phyloP scores from a whole-genome alignment of 2,888 invertebrate genomes.

The Drosophila paracracens region DNA sequence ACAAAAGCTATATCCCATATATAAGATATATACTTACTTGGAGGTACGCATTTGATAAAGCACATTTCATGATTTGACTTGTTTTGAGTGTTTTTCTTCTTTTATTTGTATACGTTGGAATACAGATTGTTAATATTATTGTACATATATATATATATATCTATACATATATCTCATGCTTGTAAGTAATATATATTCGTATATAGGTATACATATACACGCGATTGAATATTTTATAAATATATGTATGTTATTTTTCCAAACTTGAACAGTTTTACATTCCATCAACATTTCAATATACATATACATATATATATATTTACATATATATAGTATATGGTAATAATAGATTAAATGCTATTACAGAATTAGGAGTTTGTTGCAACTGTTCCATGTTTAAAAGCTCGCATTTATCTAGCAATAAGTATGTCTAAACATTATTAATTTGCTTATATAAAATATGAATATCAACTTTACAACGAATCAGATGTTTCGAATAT shows the following conservation, averaged over 20 bases:
- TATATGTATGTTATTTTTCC: conserved; percentile 29
- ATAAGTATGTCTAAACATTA: conserved; percentile 24
- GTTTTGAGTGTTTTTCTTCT: conserved; percentile 24
- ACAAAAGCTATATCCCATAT: neutral
- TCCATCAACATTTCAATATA: conserved; percentile 9
- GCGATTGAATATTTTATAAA: conserved; percentile 35
- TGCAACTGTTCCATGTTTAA: conserved; percentile 43
- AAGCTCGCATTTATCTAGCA: conserved; percentile 45
- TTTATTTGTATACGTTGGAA: conserved; percentile 50
- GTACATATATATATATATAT: conserved; percentile 15
- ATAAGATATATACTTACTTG: neutral
- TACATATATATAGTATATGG: conserved; percentile 18
- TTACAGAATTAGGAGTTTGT: conserved; percentile 39
- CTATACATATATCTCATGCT: conserved; percentile 16
- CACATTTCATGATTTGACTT: neutral
- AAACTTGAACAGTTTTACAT: conserved; percentile 55
- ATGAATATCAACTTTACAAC: conserved; percentile 48
- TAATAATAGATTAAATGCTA: conserved; percentile 53
- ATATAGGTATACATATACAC: conserved; percentile 20
- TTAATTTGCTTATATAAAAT: conserved; percentile 26
- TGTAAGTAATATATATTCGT: conserved; percentile 13
- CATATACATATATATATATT: conserved; percentile 5
- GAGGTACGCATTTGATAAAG: neutral
- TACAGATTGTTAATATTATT: conserved; percentile 37
- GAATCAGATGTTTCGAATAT: conserved; percentile 56